Evolutionary conservation across 1,140 invertebrate genomes (phyloP).

Genomic region (Pseudomyrmex gracilis): DNA sequence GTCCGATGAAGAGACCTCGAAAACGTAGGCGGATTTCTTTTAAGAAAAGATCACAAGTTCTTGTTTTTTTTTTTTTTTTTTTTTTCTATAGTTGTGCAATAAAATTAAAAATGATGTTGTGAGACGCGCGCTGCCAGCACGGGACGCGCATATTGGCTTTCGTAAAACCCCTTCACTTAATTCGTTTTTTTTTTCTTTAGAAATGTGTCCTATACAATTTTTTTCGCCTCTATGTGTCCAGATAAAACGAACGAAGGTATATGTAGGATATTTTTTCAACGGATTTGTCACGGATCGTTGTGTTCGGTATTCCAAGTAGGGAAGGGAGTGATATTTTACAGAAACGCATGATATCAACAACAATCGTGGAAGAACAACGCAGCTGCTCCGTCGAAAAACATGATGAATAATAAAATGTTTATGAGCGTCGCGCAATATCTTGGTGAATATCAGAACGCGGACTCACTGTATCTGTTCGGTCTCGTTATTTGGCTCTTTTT

Average conservation of each 20-base stretch:
- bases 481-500: background rate
- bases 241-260: background rate
- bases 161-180: background rate
- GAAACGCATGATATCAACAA: conserved; percentile 22
- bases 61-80: too few relatives aligned
- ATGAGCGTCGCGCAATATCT: background rate
- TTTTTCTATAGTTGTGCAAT: too few relatives aligned
- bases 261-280: background rate
- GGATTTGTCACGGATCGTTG: background rate
- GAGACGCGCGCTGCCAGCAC: background rate
- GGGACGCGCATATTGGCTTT: background rate
- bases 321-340: background rate
- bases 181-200: conserved; percentile 9
- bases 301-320: background rate
- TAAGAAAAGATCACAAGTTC: background rate
- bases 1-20: background rate
- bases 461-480: background rate
- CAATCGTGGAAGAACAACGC: conserved; percentile 33
- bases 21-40: background rate
- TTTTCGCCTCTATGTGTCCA: conserved; percentile 1
- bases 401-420: background rate
- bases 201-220: background rate
- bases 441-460: background rate
- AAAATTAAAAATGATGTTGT: background rate
- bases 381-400: conserved; percentile 23